phyloP scores from a whole-genome alignment of 2,797 vertebrate species.

The Crenichthys baileyi region DNA sequence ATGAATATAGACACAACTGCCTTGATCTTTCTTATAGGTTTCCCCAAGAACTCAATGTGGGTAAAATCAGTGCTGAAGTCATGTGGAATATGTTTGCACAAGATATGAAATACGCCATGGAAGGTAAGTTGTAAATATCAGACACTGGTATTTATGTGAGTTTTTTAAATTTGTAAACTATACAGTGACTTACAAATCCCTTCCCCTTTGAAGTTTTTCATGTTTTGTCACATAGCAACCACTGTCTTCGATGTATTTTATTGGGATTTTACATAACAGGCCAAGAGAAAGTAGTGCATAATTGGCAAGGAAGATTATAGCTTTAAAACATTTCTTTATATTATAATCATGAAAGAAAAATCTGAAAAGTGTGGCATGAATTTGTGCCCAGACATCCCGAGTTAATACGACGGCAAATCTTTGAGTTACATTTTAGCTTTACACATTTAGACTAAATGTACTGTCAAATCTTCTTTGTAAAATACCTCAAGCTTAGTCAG shows the following conservation, averaged over 20 bases:
- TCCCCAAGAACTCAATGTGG: conserved; percentile 92
- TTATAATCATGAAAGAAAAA: not conserved
- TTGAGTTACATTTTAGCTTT: not conserved
- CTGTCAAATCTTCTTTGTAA: too few relatives aligned
- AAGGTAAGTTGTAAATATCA: conserved; percentile 80
- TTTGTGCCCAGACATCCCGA: too few relatives aligned
- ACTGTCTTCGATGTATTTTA: not conserved
- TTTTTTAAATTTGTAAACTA: not conserved
- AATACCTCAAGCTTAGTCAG: too few relatives aligned
- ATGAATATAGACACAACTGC: conserved; percentile 28
- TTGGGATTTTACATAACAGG: not conserved
- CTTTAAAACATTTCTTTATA: not conserved
- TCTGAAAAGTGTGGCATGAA: not conserved
- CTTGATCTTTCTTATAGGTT: conserved; percentile 71
- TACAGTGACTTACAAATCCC: not conserved
- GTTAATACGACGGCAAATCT: not conserved
- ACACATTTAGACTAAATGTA: not conserved
- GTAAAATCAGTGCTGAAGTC: conserved; percentile 97
- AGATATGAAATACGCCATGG: conserved; percentile 98
- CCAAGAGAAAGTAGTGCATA: not conserved
- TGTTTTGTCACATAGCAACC: not conserved
- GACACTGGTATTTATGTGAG: not conserved
- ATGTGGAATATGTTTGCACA: conserved; percentile 99
- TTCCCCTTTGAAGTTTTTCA: not conserved
- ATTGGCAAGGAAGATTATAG: not conserved